Percentiles rank a stretch among this genome's conserved stretches.
Conservation (phyloP, 1,140 invertebrate species). For the Bombus pascuorum region DNA sequence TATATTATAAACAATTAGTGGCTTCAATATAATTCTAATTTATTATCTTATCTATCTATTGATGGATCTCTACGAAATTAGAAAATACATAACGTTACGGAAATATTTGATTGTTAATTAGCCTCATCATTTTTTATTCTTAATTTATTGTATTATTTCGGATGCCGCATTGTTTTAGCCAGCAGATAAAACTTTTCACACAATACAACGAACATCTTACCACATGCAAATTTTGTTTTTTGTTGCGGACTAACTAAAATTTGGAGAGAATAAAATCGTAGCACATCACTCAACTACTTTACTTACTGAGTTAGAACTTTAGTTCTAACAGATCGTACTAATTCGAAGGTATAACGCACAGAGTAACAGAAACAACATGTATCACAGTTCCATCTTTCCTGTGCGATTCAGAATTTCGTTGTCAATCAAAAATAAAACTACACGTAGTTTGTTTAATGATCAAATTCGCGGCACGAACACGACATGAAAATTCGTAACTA, state of each 20-base stretch:
- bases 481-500: not conserved
- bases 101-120: not conserved
- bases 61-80: too few species aligned
- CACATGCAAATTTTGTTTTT: not conserved
- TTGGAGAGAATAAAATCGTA: not conserved
- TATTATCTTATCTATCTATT: too few species aligned
- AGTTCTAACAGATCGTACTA: not conserved
- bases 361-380: too few species aligned
- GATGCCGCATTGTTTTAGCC: not conserved
- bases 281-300: not conserved
- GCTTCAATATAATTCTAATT: not conserved
- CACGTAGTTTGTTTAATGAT: not conserved
- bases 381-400: conserved; percentile 30
- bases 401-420: too few species aligned
- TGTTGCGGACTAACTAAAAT: not conserved
- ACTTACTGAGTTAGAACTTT: conserved; percentile 11
- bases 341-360: too few species aligned
- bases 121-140: not conserved
- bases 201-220: not conserved
- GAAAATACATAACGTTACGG: too few species aligned
- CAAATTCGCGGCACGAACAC: too few species aligned
- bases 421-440: not conserved
- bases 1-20: not conserved
- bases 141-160: not conserved
- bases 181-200: not conserved